These are phyloP conservation scores for Lasioglossum pauxillum DNA, from an alignment of 2,888 invertebrate species.

Conservation along the genomic window DNA sequence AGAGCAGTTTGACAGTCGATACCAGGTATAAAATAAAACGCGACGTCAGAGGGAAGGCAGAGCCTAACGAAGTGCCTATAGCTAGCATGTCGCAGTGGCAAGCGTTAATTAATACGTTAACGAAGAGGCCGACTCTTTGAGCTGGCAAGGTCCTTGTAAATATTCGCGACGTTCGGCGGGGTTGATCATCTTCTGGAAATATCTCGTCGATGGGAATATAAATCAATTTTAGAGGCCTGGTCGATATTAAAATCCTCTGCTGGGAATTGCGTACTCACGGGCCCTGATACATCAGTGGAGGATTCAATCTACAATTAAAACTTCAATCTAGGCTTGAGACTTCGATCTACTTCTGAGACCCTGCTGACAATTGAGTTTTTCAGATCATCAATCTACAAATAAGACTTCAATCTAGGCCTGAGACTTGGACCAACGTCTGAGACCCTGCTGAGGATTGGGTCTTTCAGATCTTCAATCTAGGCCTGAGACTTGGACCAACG, in stretches of 20 bases:
- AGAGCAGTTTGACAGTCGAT: not conserved
- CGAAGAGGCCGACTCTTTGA: conserved; percentile 57
- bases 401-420: no score
- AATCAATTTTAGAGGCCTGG: not conserved
- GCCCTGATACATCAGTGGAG: no score
- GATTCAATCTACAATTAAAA: no score
- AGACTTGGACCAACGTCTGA: no score
- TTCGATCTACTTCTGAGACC: no score
- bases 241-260: not conserved
- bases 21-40: conserved; percentile 35
- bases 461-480: no score
- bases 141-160: conserved; percentile 46
- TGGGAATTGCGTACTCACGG: no score
- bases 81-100: conserved; percentile 36
- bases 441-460: no score
- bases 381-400: no score
- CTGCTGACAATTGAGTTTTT: no score
- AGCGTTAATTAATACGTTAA: conserved; percentile 71
- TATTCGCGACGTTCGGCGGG: not conserved
- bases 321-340: no score
- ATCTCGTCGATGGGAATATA: not conserved
- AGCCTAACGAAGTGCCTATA: conserved; percentile 64
- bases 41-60: conserved; percentile 22
- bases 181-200: conserved; percentile 19
- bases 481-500: no score